A percentile compares a stretch with the other conserved stretches of the same genome.
phyloP scores from a whole-genome alignment of 37 sponge, comb jelly and placozoan species.

The Haliclona indistincta region DNA sequence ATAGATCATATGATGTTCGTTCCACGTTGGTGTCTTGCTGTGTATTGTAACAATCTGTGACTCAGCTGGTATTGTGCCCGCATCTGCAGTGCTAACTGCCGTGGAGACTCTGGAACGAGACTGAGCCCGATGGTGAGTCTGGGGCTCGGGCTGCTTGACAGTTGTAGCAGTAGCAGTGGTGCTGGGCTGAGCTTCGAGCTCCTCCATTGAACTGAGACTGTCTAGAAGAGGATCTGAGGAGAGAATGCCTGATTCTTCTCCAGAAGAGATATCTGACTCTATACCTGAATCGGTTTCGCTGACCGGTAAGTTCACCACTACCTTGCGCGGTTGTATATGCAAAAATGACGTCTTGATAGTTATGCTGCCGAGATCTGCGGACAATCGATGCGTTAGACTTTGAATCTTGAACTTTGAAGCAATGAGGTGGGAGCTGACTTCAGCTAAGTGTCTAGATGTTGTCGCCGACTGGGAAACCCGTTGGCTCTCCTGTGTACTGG shows the following conservation, averaged over 20 bases:
- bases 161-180: background rate
- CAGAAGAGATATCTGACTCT: constrained; percentile 47
- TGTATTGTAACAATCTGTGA: constrained; percentile 66
- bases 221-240: constrained; percentile 40
- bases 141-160: background rate
- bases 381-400: constrained; percentile 48
- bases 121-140: no score
- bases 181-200: constrained; percentile 33
- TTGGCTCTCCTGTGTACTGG: background rate
- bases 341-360: constrained; percentile 87
- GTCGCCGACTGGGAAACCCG: background rate
- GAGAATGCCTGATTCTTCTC: constrained; percentile 32
- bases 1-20: constrained; percentile 92
- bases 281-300: constrained; percentile 79
- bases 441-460: constrained; percentile 56
- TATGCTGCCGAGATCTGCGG: constrained; percentile 73
- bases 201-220: constrained; percentile 57
- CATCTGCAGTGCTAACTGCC: background rate
- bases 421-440: constrained; percentile 86
- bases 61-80: constrained; percentile 6
- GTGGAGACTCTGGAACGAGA: background rate
- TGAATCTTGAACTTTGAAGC: constrained; percentile 89
- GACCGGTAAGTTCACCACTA: constrained; percentile 67
- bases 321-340: constrained; percentile 91
- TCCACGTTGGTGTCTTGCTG: constrained; percentile 92